Conservation (phyloP, 2,888 invertebrate genomes). For the Pomacea canaliculata region DNA sequence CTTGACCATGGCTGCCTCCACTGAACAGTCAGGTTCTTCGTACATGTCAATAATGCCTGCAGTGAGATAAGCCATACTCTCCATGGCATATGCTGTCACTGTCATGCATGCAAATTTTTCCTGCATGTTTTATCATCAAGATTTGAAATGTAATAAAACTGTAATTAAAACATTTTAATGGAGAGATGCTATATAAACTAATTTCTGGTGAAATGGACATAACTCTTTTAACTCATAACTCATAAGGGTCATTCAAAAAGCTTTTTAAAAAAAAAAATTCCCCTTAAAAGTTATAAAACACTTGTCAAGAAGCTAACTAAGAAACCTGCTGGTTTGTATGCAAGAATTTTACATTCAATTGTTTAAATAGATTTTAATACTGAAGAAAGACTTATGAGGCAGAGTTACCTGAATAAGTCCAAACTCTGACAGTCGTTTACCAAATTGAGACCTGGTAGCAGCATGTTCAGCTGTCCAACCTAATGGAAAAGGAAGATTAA, state of each 20-base stretch:
- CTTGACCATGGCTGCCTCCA: conserved; percentile 87
- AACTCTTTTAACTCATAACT: too few species aligned
- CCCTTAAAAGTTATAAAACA: too few species aligned
- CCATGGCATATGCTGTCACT: conserved; percentile 80
- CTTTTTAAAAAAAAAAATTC: too few species aligned
- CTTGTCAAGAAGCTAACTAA: too few species aligned
- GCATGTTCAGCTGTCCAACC: conserved; percentile 73
- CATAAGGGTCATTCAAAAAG: too few species aligned
- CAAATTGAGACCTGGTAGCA: conserved; percentile 73
- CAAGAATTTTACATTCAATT: too few species aligned
- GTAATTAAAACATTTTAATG: too few species aligned
- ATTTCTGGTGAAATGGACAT: too few species aligned
- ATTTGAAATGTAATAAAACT: too few species aligned
- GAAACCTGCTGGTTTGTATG: too few species aligned
- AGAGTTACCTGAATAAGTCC: conserved; percentile 69
- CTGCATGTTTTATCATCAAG: conserved; percentile 44
- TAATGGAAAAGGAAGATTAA: conserved; percentile 13
- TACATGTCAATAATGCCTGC: conserved; percentile 84
- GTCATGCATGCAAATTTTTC: conserved; percentile 73
- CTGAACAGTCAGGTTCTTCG: conserved; percentile 80
- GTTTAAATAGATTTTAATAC: too few species aligned
- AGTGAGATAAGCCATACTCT: conserved; percentile 88
- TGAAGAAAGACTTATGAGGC: background rate
- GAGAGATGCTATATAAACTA: too few species aligned
- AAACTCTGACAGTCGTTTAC: conserved; percentile 72